phyloP scores from a whole-genome alignment of 2,888 invertebrate genomes.

The Sarcophaga carnaria region DNA sequence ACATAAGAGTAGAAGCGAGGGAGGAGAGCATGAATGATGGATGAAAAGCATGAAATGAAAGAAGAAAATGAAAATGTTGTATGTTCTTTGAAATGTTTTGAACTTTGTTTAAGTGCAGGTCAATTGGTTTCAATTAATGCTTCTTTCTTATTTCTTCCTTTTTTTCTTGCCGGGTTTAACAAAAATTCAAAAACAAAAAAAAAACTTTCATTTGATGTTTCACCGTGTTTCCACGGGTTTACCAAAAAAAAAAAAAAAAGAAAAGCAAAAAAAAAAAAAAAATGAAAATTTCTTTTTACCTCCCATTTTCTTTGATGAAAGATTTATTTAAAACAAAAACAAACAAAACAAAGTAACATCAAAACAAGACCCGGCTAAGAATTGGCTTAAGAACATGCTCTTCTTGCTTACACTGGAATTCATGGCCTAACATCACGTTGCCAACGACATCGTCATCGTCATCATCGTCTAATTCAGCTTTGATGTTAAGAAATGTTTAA shows the following conservation, averaged over 20 bases:
- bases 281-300: conserved; percentile 36
- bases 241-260: background rate
- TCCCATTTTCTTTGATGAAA: background rate
- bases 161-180: conserved; percentile 3
- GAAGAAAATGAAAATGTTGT: conserved; percentile 1
- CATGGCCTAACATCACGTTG: background rate
- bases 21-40: conserved; percentile 16
- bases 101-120: conserved; percentile 67
- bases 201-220: conserved; percentile 64
- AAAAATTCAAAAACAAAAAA: background rate
- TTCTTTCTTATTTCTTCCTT: too few relatives aligned
- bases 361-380: conserved; percentile 15
- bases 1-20: background rate
- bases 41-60: conserved; percentile 22
- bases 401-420: background rate
- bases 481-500: conserved; percentile 41
- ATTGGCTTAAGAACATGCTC: conserved; percentile 30
- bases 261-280: background rate
- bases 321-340: background rate
- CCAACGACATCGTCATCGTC: background rate
- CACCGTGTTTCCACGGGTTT: conserved; percentile 37
- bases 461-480: background rate
- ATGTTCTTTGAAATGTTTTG: conserved; percentile 61
- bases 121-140: conserved; percentile 68
- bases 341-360: conserved; percentile 33